Evolutionary conservation across 2,888 invertebrate genomes (phyloP), one percentile per base, ranked within the genome.

Genomic region (Oscheius sp.): DNA sequence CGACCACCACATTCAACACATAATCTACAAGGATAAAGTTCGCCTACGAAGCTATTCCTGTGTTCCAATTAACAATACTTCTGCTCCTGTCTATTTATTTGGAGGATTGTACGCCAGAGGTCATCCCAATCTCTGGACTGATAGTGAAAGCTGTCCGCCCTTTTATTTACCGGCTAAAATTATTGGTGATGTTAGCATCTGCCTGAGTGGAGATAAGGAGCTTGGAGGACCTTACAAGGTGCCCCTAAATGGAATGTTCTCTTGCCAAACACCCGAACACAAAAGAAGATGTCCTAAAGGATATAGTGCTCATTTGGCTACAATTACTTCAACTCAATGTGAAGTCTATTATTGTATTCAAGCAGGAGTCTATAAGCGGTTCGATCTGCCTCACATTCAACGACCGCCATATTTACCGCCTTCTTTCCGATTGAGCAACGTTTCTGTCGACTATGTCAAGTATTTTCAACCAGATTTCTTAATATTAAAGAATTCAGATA

Each of bases 331-430:
- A 43, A 5, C 13, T n/a, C 49, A 49, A 49, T 49, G 49, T 49
- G 49, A 49, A 18, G 49, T 49, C 49, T 49, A 49, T 13, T 49
- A 49, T 13, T 49, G 49, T 49, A 49, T 49, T 13, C 49, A 49
- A 49, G 13, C 49, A 7, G 49, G 49, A 7, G 18, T 49, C 13
- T 18, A 49, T 5, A 49, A 49, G 13, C n/a, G 13, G 3, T 49
- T 7, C 49, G 49, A 7, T 5, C 49, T 49, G 16, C n/a, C 49
- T 7, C 49, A n/a, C 3, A 49, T 49, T 18, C 3, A 49, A 18
- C 16, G 49, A 13, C 49, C 49, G 16, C 49, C 49, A 3, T 49
- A 7, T 13, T 13, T 49, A 5, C 13, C 49, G 49, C 49, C 49
- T 49, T 7, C 49, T 5, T 5, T 49, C 3, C 16, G 13, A 18